Conservation (phyloP, 2,113 vertebrate genomes). For the Polyodon spathula region DNA sequence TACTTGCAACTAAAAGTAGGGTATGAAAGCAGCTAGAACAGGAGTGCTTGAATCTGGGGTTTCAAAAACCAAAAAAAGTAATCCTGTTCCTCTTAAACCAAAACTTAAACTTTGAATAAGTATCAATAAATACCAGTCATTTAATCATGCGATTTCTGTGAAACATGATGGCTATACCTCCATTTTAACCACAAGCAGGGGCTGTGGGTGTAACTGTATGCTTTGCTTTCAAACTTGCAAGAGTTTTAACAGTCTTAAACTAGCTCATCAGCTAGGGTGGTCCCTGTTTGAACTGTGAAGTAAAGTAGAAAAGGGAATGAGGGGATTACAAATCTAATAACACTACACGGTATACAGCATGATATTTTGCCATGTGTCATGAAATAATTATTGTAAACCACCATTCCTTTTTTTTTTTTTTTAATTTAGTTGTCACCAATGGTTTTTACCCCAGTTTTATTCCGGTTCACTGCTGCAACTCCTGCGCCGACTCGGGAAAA, state of each 20-base stretch:
- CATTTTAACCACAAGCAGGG: constrained; percentile 13
- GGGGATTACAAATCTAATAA: neutral
- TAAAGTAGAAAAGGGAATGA: neutral
- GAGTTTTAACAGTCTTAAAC: constrained; percentile 28
- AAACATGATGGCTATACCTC: constrained; percentile 20
- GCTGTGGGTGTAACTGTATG: constrained; percentile 22
- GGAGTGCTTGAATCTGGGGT: too few species aligned
- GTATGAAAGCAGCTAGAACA: too few species aligned
- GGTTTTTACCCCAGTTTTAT: too few species aligned
- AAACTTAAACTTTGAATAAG: constrained; percentile 19
- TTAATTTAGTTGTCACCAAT: too few species aligned
- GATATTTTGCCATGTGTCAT: neutral
- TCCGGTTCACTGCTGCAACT: too few species aligned
- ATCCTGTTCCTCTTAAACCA: neutral
- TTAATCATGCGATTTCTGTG: constrained; percentile 24
- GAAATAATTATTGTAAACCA: neutral
- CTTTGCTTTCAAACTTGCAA: constrained; percentile 14
- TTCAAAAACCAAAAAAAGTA: constrained; percentile 16
- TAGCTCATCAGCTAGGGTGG: neutral
- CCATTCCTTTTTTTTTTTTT: too few species aligned
- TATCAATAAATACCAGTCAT: constrained; percentile 30
- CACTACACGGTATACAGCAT: neutral
- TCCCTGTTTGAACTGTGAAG: neutral
- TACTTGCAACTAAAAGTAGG: too few species aligned
- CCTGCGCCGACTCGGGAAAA: too few species aligned